Evolutionary conservation across 2,113 vertebrate species (phyloP), one percentile per base, ranked within the genome.

Genomic region (Camelus bactrianus): DNA sequence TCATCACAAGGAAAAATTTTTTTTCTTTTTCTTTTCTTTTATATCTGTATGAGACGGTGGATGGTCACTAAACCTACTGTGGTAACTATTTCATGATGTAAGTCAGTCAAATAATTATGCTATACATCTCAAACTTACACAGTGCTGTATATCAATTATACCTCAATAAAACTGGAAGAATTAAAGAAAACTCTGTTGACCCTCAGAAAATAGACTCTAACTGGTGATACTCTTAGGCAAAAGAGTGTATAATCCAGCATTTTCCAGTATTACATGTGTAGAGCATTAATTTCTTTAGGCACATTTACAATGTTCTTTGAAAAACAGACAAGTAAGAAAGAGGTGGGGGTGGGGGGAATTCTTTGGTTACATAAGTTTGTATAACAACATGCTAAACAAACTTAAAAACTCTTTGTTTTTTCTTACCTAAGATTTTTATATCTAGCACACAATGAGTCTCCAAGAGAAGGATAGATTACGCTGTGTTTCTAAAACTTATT

Each of bases 401-500:
- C 30, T 72, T 75, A 32, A 62, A 73, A 81, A 80, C 4, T 3
- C 48, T 85, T 87, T 64, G 2, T 48, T 65, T 60, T 72, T 62
- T 8, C 2, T 56, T 65, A 24, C 10, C 12, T 46, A 73, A 54
- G 92, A 95, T 91, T 92, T 19, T 82, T 89, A 56, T 2, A 95
- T 54, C 26, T 77, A 35, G 52, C 35, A 1, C 38, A 62, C 48
- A 77, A 32, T 24, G 32, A 87, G 15, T 76, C 20, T 62, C 42
- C 46, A 87, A 75, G 22, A 91, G 91, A 70, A 70, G 24, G 58
- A 75, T 14, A 28, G 46, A 46, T 69, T 93, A 48, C 52, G 14
- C 32, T 56, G 9, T 17, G 35, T 81, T 97, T 90, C 26, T 91
- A 93, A 80, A 94, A 93, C 20, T 69, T 93, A 80, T 12, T 8